These are phyloP conservation scores for Sturnira hondurensis DNA, from an alignment of 2,113 vertebrate genomes.

Conservation along the genomic window DNA sequence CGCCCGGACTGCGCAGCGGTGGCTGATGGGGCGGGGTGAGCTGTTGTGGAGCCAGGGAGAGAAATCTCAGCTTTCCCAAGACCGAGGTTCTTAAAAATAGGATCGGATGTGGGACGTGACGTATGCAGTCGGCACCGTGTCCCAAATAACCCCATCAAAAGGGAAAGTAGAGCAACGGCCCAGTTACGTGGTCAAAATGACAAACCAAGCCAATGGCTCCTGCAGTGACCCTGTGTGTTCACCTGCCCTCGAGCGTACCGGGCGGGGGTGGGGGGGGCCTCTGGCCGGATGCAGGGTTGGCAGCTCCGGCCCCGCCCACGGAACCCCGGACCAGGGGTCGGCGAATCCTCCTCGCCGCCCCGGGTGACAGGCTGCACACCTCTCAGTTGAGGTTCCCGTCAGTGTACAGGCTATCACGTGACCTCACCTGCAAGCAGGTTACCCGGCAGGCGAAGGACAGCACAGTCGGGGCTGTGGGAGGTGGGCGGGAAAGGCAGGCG, in stretches of 20 bases:
- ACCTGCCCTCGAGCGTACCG: too few species aligned
- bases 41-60: neutral
- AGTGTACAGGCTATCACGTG: neutral
- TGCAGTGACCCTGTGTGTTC: neutral
- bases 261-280: neutral
- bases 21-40: neutral
- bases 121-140: neutral
- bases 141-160: neutral
- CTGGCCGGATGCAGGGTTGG: neutral
- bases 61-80: neutral
- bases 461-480: neutral
- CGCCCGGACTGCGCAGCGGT: neutral
- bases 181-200: neutral
- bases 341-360: too few species aligned
- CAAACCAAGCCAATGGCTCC: neutral
- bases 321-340: neutral
- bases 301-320: neutral
- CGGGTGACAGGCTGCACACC: too few species aligned
- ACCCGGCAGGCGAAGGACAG: neutral
- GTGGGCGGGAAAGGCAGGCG: neutral
- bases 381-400: neutral
- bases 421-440: neutral
- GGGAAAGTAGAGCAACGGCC: neutral
- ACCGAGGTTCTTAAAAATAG: neutral
- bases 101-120: neutral